phyloP scores from a whole-genome alignment of 2,797 vertebrate genomes.

The Antrozous pallidus region DNA sequence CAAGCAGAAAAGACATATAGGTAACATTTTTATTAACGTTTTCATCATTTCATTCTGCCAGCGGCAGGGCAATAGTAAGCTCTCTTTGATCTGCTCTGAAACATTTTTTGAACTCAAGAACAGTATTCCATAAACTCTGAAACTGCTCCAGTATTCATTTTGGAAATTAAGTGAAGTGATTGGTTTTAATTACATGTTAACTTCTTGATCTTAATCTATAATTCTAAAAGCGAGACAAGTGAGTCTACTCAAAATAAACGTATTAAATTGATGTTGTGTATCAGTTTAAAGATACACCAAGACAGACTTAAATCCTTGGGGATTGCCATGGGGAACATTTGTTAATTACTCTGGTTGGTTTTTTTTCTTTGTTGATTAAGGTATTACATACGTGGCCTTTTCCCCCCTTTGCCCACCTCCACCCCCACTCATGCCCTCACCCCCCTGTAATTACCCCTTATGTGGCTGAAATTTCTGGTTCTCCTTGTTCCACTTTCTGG shows the following conservation, averaged over 20 bases:
- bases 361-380: no score
- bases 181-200: slow-evolving; percentile 2
- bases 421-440: no score
- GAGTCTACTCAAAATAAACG: background rate
- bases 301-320: background rate
- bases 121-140: background rate
- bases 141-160: background rate
- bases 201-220: slow-evolving; percentile 9
- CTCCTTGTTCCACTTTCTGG: background rate
- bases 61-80: background rate
- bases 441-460: background rate
- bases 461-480: background rate
- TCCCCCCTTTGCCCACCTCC: no score
- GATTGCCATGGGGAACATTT: background rate
- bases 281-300: background rate
- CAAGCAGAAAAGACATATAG: background rate
- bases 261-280: background rate
- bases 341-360: background rate
- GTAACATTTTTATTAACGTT: background rate
- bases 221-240: background rate
- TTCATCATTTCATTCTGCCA: background rate
- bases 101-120: background rate
- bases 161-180: slow-evolving; percentile 29
- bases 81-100: slow-evolving; percentile 24
- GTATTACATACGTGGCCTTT: no score